Conservation (phyloP, 2,797 vertebrate species). For the Glyptemys insculpta region DNA sequence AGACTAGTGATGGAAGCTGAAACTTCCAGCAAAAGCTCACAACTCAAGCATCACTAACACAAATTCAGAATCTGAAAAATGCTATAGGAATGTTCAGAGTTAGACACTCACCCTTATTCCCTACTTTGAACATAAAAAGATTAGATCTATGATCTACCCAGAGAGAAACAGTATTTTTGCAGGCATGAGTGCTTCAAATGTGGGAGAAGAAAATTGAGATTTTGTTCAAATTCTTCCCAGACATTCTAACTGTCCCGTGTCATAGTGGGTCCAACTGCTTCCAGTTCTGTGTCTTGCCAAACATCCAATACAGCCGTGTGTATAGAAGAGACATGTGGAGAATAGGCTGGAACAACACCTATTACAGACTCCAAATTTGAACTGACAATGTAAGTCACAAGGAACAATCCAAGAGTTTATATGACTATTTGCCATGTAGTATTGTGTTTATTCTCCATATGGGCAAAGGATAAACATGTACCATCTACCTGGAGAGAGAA, state of each 20-base stretch:
- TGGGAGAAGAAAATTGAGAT: neutral
- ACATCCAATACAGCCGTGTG: neutral
- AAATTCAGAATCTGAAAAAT: constrained; percentile 20
- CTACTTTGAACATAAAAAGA: neutral
- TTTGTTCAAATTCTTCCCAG: neutral
- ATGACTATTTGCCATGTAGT: neutral
- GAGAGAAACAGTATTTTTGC: neutral
- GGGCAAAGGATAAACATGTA: neutral
- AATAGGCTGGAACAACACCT: neutral
- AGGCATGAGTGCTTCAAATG: neutral
- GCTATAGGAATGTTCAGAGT: neutral
- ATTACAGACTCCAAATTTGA: too few relatives aligned
- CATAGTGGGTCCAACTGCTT: neutral
- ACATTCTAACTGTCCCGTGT: neutral
- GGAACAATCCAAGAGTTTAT: too few relatives aligned
- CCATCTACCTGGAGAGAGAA: neutral
- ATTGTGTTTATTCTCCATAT: neutral
- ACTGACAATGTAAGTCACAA: neutral
- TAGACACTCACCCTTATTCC: constrained; percentile 2
- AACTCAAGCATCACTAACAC: neutral
- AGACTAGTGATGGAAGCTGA: neutral
- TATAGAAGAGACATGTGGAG: neutral
- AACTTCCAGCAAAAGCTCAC: neutral
- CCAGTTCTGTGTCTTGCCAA: neutral
- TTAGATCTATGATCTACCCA: neutral